Evolutionary conservation across 2,113 vertebrate genomes (phyloP).

Genomic region (Poeciliopsis occidentalis): DNA sequence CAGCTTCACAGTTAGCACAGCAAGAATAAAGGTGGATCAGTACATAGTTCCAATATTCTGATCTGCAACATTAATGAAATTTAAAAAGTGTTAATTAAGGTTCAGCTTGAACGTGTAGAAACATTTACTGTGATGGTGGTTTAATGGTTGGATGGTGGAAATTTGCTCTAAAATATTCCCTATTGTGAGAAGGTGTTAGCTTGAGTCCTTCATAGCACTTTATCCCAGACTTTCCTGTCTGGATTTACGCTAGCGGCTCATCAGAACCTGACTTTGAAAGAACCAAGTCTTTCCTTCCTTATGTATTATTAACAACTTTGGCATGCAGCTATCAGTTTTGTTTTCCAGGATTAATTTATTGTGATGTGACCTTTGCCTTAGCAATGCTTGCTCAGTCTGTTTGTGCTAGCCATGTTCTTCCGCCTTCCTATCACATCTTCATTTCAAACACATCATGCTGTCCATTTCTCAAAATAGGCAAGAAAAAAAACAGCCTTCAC

Average conservation of each 20-base stretch:
- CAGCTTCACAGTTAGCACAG: no score
- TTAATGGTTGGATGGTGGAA: neutral
- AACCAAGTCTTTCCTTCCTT: neutral
- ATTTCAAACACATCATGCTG: constrained; percentile 20
- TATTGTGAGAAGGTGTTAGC: neutral
- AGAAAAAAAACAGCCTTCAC: no score
- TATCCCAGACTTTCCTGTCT: no score
- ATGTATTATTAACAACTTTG: constrained; percentile 8
- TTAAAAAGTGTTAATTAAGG: no score
- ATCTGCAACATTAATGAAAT: no score
- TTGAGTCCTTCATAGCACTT: neutral
- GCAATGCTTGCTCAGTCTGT: constrained; percentile 12
- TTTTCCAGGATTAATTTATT: constrained; percentile 43
- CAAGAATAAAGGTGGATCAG: no score
- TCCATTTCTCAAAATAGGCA: neutral
- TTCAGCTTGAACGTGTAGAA: no score
- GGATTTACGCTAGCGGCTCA: neutral
- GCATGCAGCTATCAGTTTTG: constrained; percentile 13
- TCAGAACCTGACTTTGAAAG: neutral
- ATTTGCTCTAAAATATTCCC: neutral
- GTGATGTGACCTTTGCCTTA: constrained; percentile 8
- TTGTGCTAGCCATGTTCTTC: constrained; percentile 10
- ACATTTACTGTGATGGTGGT: neutral
- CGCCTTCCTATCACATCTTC: constrained; percentile 58
- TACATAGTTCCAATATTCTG: no score